Percentiles rank a stretch among this genome's conserved stretches.
Evolutionary conservation across 2,888 invertebrate genomes (phyloP).

Genomic region (Diarsia dahlii): DNA sequence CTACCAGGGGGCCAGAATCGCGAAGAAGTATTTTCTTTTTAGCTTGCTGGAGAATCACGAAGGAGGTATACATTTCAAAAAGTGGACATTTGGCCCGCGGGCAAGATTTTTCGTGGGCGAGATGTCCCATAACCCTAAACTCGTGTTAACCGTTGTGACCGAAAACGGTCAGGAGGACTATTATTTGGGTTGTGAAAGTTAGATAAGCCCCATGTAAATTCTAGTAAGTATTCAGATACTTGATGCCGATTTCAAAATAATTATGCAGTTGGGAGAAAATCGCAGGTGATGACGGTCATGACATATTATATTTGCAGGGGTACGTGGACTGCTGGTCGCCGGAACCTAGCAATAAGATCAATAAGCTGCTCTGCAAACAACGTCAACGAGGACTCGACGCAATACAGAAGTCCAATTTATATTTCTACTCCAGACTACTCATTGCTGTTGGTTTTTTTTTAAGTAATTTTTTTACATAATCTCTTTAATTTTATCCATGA

Average conservation of each 20-base stretch:
- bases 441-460: conserved; percentile 77
- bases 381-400: conserved; percentile 79
- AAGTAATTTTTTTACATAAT: neutral
- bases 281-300: neutral
- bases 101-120: too few species aligned
- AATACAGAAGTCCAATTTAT: conserved; percentile 77
- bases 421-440: conserved; percentile 82
- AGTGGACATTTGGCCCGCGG: too few species aligned
- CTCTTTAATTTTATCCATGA: neutral
- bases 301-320: conserved; percentile 73
- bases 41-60: too few species aligned
- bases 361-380: conserved; percentile 81
- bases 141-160: neutral
- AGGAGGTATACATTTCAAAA: too few species aligned
- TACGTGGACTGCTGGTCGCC: conserved; percentile 86
- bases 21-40: too few species aligned
- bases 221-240: neutral
- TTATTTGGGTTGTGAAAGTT: neutral
- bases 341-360: conserved; percentile 75
- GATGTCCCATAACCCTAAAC: too few species aligned
- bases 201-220: neutral
- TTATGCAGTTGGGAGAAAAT: neutral
- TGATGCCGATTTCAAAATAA: neutral
- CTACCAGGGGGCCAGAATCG: too few species aligned
- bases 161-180: neutral